Evolutionary conservation across 35 echinoderm and acorn worm species (phyloP), one percentile per base, ranked within the genome.

Genomic region (Holothuria glaberrima): DNA sequence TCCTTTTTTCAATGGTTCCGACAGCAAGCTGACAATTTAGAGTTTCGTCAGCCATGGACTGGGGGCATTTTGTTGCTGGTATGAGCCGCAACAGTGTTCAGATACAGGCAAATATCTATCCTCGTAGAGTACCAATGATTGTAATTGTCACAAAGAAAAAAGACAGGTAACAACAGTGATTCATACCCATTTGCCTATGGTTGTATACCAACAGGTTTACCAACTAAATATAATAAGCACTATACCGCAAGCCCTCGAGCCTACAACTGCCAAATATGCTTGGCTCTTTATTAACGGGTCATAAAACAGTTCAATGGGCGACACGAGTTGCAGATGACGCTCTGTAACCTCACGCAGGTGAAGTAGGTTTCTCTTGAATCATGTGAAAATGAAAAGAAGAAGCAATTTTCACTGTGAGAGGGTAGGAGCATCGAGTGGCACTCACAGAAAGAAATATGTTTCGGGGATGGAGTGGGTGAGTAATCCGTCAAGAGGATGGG

Each of bases 361-460:
- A 78, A 78, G 74, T 78, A 38, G 74, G 74, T 48, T 50, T 56
- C 20, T 48, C 66, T 78, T 78, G 74, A 78, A 78, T 78, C 74
- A 78, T 78, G 74, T 78, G 38, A 78, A 78, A 78, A 78, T 48
- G 16, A 78, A 78, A 50, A 48, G 38, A 41, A 75, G 71, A 48
- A 78, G 38, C 20, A 78, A 78, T 78, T 78, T 78, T 48, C 44
- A 45, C 38, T 78, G n/a, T 21, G 74, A 78, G 74, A 48, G 41
- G 74, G 27, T 48, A n/a, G 36, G 74, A 78, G 20, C 30, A 78
- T 78, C 38, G 74, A 78, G 74, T 78, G 74, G 74, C 74, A 41
- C 74, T 78, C 33, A 41, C 74, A 78, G 50, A 48, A 25, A 78
- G 74, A 78, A 78, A 78, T 78, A 78, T 78, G 74, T 78, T 78